Conservation (phyloP, 2,113 vertebrate species). For the Variabilichromis moorii region DNA sequence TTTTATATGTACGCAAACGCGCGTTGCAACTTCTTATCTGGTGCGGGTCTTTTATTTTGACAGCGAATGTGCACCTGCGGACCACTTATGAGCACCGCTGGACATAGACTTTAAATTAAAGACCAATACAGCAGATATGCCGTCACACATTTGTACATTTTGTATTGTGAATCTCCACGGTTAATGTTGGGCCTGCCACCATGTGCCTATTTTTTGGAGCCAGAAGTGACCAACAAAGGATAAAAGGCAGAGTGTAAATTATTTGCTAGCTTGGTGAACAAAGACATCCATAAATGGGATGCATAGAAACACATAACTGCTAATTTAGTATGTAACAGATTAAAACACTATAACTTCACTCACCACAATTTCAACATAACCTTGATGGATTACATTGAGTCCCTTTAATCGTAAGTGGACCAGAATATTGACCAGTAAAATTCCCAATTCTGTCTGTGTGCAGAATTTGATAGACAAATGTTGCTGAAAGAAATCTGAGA, state of each 20-base stretch:
- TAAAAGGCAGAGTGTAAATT: background rate
- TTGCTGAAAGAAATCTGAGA: background rate
- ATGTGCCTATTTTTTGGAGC: background rate
- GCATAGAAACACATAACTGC: background rate
- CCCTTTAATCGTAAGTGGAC: background rate
- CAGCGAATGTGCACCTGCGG: background rate
- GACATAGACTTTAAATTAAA: background rate
- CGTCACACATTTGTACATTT: background rate
- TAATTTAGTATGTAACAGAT: background rate
- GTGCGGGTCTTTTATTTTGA: background rate
- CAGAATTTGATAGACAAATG: background rate
- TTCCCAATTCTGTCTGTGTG: background rate
- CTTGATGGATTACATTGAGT: background rate
- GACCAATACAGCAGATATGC: too few relatives aligned
- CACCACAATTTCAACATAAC: background rate
- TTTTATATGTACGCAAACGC: too few relatives aligned
- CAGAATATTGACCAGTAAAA: background rate
- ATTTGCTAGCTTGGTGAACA: background rate
- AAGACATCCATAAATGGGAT: background rate
- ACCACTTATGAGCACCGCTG: accelerated
- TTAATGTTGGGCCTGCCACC: background rate
- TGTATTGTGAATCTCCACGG: background rate
- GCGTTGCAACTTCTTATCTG: too few relatives aligned
- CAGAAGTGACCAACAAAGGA: background rate
- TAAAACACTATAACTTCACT: background rate